Percentiles rank a stretch among this genome's conserved stretches.
These are phyloP conservation scores for Calephelis virginiensis DNA, from an alignment of 1,140 invertebrate species.

Conservation along the genomic window DNA sequence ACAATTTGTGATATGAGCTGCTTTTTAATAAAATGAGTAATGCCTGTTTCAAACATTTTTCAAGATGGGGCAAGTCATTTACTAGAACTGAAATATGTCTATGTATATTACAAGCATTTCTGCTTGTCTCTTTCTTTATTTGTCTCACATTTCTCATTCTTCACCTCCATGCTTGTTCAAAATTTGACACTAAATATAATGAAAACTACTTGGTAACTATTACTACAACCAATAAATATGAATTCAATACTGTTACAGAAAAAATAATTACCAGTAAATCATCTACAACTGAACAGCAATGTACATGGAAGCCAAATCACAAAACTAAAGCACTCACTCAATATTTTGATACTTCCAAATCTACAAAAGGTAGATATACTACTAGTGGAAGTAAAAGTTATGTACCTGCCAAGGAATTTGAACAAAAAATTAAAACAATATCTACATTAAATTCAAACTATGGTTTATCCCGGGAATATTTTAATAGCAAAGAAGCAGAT, in stretches of 20 bases:
- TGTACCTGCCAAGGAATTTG: too few species aligned
- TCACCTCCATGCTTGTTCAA: slow-evolving; percentile 48
- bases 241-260: not conserved
- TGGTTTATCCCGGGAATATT: slow-evolving; percentile 2
- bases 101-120: slow-evolving; percentile 40
- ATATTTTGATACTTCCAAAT: slow-evolving; percentile 31
- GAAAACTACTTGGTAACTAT: too few species aligned
- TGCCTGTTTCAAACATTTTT: slow-evolving; percentile 51
- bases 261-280: not conserved
- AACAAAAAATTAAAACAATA: not conserved
- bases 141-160: slow-evolving; percentile 54
- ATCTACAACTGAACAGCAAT: slow-evolving; percentile 27
- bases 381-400: not conserved
- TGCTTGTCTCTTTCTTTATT: slow-evolving; percentile 43
- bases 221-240: not conserved
- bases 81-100: slow-evolving; percentile 50
- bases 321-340: slow-evolving; percentile 41
- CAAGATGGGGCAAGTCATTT: slow-evolving; percentile 59
- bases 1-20: slow-evolving; percentile 26
- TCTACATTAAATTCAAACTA: not conserved
- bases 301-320: slow-evolving; percentile 50
- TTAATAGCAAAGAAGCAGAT: slow-evolving; percentile 22
- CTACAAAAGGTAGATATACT: not conserved
- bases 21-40: slow-evolving; percentile 44
- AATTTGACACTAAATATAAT: slow-evolving; percentile 5